These are phyloP conservation scores for Camponotus pennsylvanicus DNA, from an alignment of 1,140 invertebrate species.

Conservation along the genomic window DNA sequence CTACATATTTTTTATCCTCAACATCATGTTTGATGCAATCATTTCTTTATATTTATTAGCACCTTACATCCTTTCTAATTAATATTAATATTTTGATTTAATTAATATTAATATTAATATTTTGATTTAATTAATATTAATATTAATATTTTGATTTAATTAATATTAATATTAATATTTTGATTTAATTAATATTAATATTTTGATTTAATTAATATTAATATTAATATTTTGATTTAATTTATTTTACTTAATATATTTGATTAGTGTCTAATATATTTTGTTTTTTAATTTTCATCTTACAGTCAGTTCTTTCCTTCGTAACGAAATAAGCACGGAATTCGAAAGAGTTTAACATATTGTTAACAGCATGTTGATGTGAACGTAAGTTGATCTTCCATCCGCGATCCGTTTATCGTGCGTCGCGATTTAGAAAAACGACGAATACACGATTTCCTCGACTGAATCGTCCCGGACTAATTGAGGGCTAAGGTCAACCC, in stretches of 20 bases:
- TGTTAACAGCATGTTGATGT: not conserved
- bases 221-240: not conserved
- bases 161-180: not conserved
- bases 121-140: not conserved
- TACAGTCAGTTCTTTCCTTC: not conserved
- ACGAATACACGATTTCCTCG: slow-evolving; percentile 74
- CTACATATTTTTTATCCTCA: not conserved
- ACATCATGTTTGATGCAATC: no score
- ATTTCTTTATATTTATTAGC: not conserved
- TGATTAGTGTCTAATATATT: not conserved
- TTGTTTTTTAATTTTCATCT: not conserved
- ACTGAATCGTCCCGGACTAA: slow-evolving; percentile 71
- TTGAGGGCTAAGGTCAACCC: slow-evolving; percentile 83
- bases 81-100: no score
- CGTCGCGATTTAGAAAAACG: slow-evolving; percentile 59
- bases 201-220: not conserved
- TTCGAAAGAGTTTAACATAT: not conserved
- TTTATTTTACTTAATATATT: not conserved
- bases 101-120: not conserved
- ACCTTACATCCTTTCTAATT: not conserved
- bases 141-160: not conserved
- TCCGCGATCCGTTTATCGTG: slow-evolving; percentile 1
- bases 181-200: not conserved
- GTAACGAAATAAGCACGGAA: not conserved
- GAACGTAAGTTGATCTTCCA: not conserved